A percentile compares a stretch with the other conserved stretches of the same genome.
phyloP scores from a whole-genome alignment of 2,797 vertebrate species.

The Molothrus aeneus region DNA sequence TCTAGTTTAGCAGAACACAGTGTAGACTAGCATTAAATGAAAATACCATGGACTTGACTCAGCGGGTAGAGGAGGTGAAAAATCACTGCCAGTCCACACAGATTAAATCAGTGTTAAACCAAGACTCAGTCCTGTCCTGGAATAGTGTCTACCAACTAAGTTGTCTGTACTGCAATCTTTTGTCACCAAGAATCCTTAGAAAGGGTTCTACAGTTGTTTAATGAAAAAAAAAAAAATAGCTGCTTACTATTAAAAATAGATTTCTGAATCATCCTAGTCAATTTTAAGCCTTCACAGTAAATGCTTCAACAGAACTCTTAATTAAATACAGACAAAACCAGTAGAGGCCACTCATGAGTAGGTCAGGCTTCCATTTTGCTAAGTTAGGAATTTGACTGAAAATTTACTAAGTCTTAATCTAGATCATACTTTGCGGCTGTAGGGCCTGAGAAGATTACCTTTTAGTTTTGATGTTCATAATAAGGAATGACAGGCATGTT shows the following conservation, averaged over 20 bases:
- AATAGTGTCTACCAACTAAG: background rate
- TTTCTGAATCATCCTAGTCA: background rate
- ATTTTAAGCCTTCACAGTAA: slow-evolving; percentile 31
- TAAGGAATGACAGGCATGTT: background rate
- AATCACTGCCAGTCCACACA: background rate
- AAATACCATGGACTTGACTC: background rate
- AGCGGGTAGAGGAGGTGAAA: background rate
- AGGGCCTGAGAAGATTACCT: background rate
- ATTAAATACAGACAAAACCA: background rate
- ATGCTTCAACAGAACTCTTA: slow-evolving; percentile 15
- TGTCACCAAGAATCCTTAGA: background rate
- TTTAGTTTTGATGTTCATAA: background rate
- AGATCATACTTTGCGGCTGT: background rate
- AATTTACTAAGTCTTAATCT: background rate
- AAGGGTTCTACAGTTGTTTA: background rate
- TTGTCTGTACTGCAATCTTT: background rate
- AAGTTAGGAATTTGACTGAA: background rate
- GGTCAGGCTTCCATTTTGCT: background rate
- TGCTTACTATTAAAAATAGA: background rate
- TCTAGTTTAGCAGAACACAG: slow-evolving; percentile 38
- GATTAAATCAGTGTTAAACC: background rate
- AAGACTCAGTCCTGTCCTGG: background rate
- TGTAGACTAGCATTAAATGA: background rate
- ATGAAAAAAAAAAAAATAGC: background rate
- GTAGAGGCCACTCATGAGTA: slow-evolving; percentile 30